These are phyloP conservation scores for Eolophus roseicapilla DNA, from an alignment of 2,113 vertebrate species.

Conservation along the genomic window DNA sequence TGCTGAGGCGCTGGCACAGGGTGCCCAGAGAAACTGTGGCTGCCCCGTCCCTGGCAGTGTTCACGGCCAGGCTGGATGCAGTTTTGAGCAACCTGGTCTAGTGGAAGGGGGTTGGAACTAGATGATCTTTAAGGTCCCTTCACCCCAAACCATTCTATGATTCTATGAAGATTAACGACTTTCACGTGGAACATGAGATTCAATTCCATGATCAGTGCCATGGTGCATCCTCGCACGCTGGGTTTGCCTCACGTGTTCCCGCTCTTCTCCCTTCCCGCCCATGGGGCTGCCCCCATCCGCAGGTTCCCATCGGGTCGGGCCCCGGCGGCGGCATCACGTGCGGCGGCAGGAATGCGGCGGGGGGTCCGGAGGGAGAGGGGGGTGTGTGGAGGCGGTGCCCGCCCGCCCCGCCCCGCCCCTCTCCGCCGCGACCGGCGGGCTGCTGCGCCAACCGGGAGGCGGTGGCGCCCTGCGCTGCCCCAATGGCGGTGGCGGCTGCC, in stretches of 20 bases:
- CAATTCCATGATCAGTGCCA: fast-evolving
- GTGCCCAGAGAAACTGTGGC: background rate
- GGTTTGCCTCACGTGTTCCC: background rate
- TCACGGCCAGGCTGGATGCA: background rate
- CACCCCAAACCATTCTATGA: background rate
- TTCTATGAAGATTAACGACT: background rate
- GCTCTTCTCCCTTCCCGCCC: too few species aligned
- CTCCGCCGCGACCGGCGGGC: background rate
- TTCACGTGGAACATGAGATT: background rate
- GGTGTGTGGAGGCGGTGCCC: background rate
- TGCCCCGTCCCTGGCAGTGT: background rate
- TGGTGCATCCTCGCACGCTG: fast-evolving
- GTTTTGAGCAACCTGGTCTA: background rate
- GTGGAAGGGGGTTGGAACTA: background rate
- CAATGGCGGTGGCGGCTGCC: background rate
- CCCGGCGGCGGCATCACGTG: background rate
- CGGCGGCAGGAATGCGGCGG: background rate
- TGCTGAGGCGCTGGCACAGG: background rate
- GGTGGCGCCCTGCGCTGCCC: background rate
- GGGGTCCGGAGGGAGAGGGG: background rate
- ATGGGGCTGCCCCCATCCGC: background rate
- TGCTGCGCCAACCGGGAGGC: background rate
- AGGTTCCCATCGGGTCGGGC: background rate
- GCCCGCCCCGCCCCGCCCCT: background rate
- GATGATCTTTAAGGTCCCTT: background rate